phyloP scores from a whole-genome alignment of 2,113 vertebrate species.

The Aplodontia rufa region DNA sequence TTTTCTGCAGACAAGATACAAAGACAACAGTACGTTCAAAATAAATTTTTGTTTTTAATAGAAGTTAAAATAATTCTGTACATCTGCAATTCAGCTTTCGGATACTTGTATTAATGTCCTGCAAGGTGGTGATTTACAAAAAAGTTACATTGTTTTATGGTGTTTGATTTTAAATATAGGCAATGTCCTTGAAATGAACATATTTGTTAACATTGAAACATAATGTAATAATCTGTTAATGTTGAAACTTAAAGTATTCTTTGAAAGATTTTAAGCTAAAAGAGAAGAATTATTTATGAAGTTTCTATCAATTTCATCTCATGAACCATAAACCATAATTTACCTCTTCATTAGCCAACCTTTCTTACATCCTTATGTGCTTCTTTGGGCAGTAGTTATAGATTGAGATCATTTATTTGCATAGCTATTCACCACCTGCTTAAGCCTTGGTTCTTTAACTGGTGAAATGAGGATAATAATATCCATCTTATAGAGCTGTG shows the following conservation, averaged over 20 bases:
- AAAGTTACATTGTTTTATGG: neutral
- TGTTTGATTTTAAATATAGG: slow-evolving; percentile 17
- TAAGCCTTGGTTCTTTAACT: neutral
- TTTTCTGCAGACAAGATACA: neutral
- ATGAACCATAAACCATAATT: neutral
- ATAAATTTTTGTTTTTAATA: neutral
- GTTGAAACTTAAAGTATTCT: neutral
- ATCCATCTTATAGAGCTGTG: neutral
- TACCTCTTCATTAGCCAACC: neutral
- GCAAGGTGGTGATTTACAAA: neutral
- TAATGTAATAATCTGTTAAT: neutral
- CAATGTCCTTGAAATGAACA: neutral
- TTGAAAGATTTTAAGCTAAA: neutral
- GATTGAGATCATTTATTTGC: neutral
- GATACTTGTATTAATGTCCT: slow-evolving; percentile 8
- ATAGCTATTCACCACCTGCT: neutral
- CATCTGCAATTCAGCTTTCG: neutral
- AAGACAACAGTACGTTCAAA: neutral
- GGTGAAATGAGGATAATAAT: neutral
- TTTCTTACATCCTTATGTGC: neutral
- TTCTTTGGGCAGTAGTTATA: neutral
- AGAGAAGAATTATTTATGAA: neutral
- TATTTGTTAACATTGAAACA: slow-evolving; percentile 12
- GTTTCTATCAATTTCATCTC: neutral
- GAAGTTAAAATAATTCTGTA: neutral